Conservation (phyloP, 92 coral and sea anemone species). For the Palythoa caribaeorum region DNA sequence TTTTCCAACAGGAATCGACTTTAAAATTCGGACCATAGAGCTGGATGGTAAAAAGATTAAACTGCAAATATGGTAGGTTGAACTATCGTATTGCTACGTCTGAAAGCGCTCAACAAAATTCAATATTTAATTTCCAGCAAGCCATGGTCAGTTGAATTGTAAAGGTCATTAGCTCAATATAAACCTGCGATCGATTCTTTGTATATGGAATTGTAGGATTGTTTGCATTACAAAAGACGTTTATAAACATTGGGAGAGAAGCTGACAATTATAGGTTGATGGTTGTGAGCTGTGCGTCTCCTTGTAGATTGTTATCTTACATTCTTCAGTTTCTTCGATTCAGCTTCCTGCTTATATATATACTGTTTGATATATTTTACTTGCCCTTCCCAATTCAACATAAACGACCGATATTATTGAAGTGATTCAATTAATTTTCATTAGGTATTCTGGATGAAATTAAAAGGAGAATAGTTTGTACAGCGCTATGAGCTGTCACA, state of each 20-base stretch:
- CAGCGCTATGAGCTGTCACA: background rate
- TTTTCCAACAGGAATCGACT: conserved; percentile 90
- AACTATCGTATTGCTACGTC: background rate
- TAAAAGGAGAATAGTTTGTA: background rate
- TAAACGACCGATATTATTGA: background rate
- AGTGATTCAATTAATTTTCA: background rate
- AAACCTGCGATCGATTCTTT: conserved; percentile 1
- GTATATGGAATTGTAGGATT: background rate
- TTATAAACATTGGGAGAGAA: background rate
- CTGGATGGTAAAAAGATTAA: conserved; percentile 98
- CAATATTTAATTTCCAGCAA: conserved; percentile 1
- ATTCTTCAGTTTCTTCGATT: background rate
- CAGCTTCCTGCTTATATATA: background rate
- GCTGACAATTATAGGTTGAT: background rate
- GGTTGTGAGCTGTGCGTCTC: background rate
- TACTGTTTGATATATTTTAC: background rate
- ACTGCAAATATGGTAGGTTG: conserved; percentile 95
- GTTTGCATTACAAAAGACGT: background rate
- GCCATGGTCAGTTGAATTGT: background rate
- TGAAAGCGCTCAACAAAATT: background rate
- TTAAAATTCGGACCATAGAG: conserved; percentile 96
- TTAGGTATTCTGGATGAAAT: background rate
- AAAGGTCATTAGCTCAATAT: conserved; percentile 1
- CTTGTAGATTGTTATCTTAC: background rate
- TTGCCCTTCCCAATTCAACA: background rate